Evolutionary conservation across 2,113 vertebrate genomes (phyloP), one percentile per base, ranked within the genome.

Genomic region (Triplophysa siluroides): DNA sequence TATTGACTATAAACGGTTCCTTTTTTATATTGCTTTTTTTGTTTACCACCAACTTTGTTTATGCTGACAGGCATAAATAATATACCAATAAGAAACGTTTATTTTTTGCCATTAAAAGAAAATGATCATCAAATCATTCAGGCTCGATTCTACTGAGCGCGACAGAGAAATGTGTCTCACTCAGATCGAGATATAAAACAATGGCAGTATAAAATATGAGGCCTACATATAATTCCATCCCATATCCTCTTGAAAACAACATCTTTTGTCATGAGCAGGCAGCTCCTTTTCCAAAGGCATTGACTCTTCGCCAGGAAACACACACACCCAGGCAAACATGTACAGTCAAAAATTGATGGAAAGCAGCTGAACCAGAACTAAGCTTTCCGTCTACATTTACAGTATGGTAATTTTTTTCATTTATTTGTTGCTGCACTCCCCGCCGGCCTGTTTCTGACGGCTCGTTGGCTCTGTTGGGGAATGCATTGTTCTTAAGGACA

Each of bases 401-500:
- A 67, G 54, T 52, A 54, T 66, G 24, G 2, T 50, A 12, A 26
- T 80, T 26, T 73, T 64, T 68, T 73, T 45, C 45, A n/a, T n/a
- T 38, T 74, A 24, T 70, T 19, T 61, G 33, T 72, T 56, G 29
- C 21, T 4, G 18, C 26, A 16, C 45, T 80, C 33, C 43, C 43
- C 52, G 29, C 18, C 38, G 60, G 9, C 60, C 52, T 47, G 11
- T n/a, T 50, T 12, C 24, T 61, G 63, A 52, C 13, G 7, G 56
- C 73, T 75, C 24, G 63, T 80, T 70, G 62, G 23, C 71, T 72
- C 61, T 45, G 45, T 73, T 26, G 47, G 18, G 69, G 50, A 67
- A 58, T 71, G 61, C 47, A 67, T 70, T 79, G 77, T 76, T 72
- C 71, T 67, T 78, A 79, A 76, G 75, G 24, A 14, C 66, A 45